Percentiles rank a stretch among this genome's conserved stretches.
Evolutionary conservation across 2,888 invertebrate species (phyloP).

Genomic region (Galeopsomyia nigrocyanea): DNA sequence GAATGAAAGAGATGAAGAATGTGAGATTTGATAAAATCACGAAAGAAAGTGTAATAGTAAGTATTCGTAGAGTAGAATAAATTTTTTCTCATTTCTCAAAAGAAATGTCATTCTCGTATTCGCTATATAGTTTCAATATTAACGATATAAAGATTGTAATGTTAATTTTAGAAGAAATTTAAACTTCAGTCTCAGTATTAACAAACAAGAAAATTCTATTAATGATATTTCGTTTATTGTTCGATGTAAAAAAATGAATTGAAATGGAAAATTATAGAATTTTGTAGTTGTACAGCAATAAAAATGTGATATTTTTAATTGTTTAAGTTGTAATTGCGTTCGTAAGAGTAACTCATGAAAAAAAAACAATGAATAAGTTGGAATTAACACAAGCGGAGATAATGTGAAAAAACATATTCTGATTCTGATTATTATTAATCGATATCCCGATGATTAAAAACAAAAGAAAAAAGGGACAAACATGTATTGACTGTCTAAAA

Average conservation of each 20-base stretch:
- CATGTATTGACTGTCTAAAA: slow-evolving; percentile 12
- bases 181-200: not conserved
- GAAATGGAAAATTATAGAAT: not conserved
- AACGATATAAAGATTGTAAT: slow-evolving; percentile 1
- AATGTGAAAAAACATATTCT: slow-evolving; percentile 46
- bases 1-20: slow-evolving; percentile 29
- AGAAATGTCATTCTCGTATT: not conserved
- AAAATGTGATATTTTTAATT: slow-evolving; percentile 47
- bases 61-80: slow-evolving; percentile 29
- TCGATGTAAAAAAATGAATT: not conserved
- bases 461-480: slow-evolving; percentile 11
- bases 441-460: not conserved
- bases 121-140: slow-evolving; percentile 5
- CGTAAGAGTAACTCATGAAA: slow-evolving; percentile 11
- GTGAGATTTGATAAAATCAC: slow-evolving; percentile 24
- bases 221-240: slow-evolving; percentile 1
- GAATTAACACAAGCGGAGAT: slow-evolving; percentile 13
- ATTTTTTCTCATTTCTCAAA: slow-evolving; percentile 42
- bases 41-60: slow-evolving; percentile 30
- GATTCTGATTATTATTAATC: slow-evolving; percentile 10
- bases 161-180: slow-evolving; percentile 10
- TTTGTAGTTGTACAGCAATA: slow-evolving; percentile 39
- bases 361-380: slow-evolving; percentile 26
- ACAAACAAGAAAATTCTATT: not conserved
- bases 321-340: slow-evolving; percentile 40